These are phyloP conservation scores for Bubalus kerabau DNA, from an alignment of 2,113 vertebrate species.

Conservation along the genomic window DNA sequence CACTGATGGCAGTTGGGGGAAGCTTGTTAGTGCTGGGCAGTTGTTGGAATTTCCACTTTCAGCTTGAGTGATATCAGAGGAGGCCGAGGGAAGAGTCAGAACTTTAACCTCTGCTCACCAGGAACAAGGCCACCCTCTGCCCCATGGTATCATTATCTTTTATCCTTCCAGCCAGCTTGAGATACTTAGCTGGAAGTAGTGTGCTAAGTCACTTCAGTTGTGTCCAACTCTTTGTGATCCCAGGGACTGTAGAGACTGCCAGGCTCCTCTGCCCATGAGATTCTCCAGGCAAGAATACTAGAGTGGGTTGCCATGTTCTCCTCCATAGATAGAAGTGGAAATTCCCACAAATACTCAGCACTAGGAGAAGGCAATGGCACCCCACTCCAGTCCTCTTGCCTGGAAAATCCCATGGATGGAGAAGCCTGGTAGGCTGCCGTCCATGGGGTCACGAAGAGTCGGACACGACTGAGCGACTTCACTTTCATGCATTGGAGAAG, in stretches of 20 bases:
- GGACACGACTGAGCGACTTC: accelerated
- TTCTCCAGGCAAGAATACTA: not conserved
- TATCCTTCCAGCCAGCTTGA: not conserved
- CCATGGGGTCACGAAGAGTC: too few species aligned
- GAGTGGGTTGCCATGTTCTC: not conserved
- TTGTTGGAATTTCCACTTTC: not conserved
- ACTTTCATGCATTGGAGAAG: too few species aligned
- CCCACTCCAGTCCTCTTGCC: too few species aligned
- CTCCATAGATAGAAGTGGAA: not conserved
- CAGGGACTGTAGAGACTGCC: not conserved
- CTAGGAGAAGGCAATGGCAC: too few species aligned
- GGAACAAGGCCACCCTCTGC: not conserved
- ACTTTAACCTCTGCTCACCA: not conserved
- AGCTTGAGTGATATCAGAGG: not conserved
- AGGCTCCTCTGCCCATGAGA: not conserved
- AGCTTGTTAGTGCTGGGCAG: not conserved
- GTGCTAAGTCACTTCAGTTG: not conserved
- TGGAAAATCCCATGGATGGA: too few species aligned
- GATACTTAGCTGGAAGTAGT: not conserved
- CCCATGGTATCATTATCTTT: not conserved
- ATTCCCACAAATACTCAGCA: not conserved
- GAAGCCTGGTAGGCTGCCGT: too few species aligned
- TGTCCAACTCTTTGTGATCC: not conserved
- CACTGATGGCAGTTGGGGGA: not conserved
- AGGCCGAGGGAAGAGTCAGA: not conserved